Conservation (phyloP, 2,113 vertebrate species). For the Ailurus styani region DNA sequence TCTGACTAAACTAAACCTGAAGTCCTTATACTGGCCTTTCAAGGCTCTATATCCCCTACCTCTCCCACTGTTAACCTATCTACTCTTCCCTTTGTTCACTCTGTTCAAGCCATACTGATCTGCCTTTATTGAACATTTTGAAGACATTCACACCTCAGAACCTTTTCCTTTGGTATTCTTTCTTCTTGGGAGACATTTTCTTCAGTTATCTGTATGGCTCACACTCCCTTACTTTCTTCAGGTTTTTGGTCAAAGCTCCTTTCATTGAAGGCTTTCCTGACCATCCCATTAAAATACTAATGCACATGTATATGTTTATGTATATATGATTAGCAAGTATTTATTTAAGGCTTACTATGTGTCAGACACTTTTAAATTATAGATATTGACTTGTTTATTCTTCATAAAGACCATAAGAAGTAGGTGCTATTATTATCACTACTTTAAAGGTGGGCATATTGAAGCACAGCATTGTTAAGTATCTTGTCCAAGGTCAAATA, state of each 20-base stretch:
- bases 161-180: neutral
- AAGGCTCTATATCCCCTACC: neutral
- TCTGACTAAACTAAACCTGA: neutral
- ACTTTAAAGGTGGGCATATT: neutral
- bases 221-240: neutral
- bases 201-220: neutral
- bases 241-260: neutral
- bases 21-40: neutral
- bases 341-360: neutral
- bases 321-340: neutral
- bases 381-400: neutral
- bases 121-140: neutral
- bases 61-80: neutral
- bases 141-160: neutral
- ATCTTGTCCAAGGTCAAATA: neutral
- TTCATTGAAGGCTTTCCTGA: neutral
- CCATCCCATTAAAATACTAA: neutral
- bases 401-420: neutral
- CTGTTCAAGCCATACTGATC: neutral
- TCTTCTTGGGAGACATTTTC: neutral
- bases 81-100: neutral
- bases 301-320: neutral
- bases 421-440: neutral
- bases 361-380: neutral
- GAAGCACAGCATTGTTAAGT: neutral